Evolutionary conservation across 2,797 vertebrate genomes (phyloP).

Genomic region (Sarcoramphus papa): DNA sequence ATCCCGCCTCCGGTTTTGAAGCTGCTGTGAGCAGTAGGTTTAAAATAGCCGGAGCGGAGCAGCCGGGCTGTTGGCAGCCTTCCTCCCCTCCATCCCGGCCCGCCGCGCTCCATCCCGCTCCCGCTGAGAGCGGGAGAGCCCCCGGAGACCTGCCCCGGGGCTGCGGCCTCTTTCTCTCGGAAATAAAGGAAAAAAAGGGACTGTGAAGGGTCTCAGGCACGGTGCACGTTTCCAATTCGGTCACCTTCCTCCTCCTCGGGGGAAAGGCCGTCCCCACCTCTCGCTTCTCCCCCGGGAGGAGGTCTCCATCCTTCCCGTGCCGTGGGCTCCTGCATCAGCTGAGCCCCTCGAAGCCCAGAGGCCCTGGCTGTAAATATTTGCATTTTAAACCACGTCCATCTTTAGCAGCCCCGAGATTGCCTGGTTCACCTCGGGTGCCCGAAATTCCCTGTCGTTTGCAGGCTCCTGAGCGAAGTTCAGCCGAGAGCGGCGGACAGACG

Average conservation of each 20-base stretch:
- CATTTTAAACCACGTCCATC: not conserved
- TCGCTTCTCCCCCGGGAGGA: not conserved
- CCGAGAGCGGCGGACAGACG: not conserved
- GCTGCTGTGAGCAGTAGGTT: not conserved
- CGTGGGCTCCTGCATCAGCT: not conserved
- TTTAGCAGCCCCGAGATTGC: not conserved
- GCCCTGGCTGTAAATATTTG: not conserved
- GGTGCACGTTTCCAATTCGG: not conserved
- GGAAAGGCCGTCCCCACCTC: not conserved
- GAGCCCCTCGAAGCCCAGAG: not conserved
- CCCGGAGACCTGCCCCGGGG: not conserved
- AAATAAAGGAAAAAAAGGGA: not conserved
- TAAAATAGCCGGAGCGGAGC: not conserved
- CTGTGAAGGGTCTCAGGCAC: not conserved
- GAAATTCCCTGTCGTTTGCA: not conserved
- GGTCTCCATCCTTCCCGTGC: not conserved
- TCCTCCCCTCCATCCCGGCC: not conserved
- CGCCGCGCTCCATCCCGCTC: not conserved
- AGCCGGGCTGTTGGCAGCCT: not conserved
- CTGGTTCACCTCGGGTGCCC: not conserved
- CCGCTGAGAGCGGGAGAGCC: not conserved
- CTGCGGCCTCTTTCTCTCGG: not conserved
- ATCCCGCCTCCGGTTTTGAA: not conserved
- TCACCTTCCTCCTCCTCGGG: not conserved
- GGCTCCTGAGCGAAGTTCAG: not conserved